Conservation (phyloP, 2,113 vertebrate genomes). For the Pelvicachromis taeniatus region DNA sequence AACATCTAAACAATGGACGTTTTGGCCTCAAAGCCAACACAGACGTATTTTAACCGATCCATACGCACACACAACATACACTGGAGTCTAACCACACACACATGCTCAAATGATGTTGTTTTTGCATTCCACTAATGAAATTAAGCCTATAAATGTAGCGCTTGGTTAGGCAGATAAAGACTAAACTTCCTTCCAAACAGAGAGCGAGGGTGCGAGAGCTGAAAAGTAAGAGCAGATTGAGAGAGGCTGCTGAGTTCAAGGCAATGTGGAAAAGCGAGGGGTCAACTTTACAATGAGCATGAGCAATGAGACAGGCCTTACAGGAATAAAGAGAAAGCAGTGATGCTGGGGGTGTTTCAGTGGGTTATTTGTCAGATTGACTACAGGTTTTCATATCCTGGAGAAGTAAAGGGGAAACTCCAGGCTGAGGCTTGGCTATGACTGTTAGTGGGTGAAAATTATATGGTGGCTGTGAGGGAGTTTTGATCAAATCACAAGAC, state of each 20-base stretch:
- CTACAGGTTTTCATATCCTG: conserved; percentile 12
- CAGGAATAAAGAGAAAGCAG: conserved; percentile 5
- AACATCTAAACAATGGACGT: conserved; percentile 35
- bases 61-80: background rate
- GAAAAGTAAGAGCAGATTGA: background rate
- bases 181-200: conserved; percentile 36
- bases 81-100: background rate
- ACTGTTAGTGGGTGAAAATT: background rate
- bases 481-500: background rate
- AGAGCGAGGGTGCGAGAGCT: background rate
- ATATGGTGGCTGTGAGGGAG: background rate
- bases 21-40: conserved; percentile 1
- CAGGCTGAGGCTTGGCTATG: background rate
- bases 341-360: background rate
- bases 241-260: conserved; percentile 7
- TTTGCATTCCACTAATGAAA: conserved; percentile 58
- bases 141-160: conserved; percentile 52
- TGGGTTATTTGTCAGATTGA: conserved; percentile 13
- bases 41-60: background rate
- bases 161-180: conserved; percentile 47
- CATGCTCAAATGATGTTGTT: conserved; percentile 35
- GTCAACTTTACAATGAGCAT: conserved; percentile 18
- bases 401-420: background rate
- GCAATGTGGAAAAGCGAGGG: conserved; percentile 10
- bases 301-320: conserved; percentile 22